These are phyloP conservation scores for Drosophila eohydei DNA, from an alignment of 2,888 invertebrate species.

Conservation along the genomic window DNA sequence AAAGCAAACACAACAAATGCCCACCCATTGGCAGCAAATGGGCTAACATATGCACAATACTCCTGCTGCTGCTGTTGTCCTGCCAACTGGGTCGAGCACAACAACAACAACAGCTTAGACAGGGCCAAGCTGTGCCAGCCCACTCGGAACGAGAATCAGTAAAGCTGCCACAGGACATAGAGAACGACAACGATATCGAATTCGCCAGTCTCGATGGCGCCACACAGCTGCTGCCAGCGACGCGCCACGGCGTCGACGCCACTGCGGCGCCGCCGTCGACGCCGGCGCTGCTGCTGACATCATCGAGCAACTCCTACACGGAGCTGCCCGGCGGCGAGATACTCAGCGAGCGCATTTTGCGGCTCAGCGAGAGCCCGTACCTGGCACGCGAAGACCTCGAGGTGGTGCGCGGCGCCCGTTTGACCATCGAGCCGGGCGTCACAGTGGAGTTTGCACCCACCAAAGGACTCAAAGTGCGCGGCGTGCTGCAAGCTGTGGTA, in stretches of 20 bases:
- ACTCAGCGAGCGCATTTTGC: constrained; percentile 82
- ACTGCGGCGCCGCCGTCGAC: constrained; percentile 71
- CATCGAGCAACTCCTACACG: constrained; percentile 69
- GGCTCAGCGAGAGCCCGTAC: constrained; percentile 89
- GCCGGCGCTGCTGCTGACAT: constrained; percentile 63
- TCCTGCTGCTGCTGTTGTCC: constrained; percentile 48
- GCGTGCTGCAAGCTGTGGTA: constrained; percentile 95
- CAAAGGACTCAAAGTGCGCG: constrained; percentile 96
- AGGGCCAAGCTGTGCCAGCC: constrained; percentile 18
- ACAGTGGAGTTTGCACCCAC: constrained; percentile 95
- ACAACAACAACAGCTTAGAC: constrained; percentile 28
- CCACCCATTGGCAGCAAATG: constrained; percentile 50
- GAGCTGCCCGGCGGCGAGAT: constrained; percentile 83
- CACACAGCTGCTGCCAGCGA: constrained; percentile 73
- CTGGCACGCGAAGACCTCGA: constrained; percentile 91
- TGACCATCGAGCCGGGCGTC: constrained; percentile 96
- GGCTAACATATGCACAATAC: constrained; percentile 58
- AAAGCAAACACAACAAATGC: constrained; percentile 30
- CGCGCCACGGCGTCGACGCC: constrained; percentile 68
- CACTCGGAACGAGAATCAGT: constrained; percentile 52
- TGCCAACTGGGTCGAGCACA: constrained; percentile 74
- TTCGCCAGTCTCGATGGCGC: constrained; percentile 82
- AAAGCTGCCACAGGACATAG: constrained; percentile 62
- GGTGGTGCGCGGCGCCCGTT: constrained; percentile 91
- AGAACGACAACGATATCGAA: constrained; percentile 69